phyloP scores from a whole-genome alignment of 1,140 invertebrate genomes.

The Delia radicum region DNA sequence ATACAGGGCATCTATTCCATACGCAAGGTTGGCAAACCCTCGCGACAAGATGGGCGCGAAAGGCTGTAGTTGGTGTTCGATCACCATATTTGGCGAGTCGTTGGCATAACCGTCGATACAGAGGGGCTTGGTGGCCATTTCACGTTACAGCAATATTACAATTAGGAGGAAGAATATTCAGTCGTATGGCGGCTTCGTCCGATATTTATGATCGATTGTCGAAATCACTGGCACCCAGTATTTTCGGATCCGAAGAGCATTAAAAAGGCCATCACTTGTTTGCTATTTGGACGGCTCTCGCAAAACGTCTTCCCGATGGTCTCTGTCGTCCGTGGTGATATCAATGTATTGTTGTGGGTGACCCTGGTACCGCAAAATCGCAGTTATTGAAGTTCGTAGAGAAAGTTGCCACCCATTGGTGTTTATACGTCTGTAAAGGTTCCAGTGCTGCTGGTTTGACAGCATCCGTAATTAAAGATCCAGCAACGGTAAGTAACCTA shows the following conservation, averaged over 20 bases:
- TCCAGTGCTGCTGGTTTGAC: slow-evolving; percentile 98
- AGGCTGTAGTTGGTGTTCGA: slow-evolving; percentile 88
- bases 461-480: slow-evolving; percentile 95
- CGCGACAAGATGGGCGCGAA: slow-evolving; percentile 68
- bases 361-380: slow-evolving; percentile 98
- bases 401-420: slow-evolving; percentile 90
- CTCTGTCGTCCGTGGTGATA: slow-evolving; percentile 93
- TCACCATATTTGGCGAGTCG: slow-evolving; percentile 91
- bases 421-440: slow-evolving; percentile 98
- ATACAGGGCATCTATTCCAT: slow-evolving; percentile 97
- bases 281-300: slow-evolving; percentile 93
- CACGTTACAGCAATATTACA: slow-evolving; percentile 61
- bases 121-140: slow-evolving; percentile 73
- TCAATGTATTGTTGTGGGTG: slow-evolving; percentile 95
- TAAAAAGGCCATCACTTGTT: slow-evolving; percentile 95
- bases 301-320: slow-evolving; percentile 92
- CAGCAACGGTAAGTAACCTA: slow-evolving; percentile 77
- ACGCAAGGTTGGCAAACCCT: slow-evolving; percentile 76
- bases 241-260: slow-evolving; percentile 93
- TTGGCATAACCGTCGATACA: slow-evolving; percentile 87
- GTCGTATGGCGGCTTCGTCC: slow-evolving; percentile 77
- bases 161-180: slow-evolving; percentile 87
- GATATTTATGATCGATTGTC: slow-evolving; percentile 90
- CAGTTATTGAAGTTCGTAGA: slow-evolving; percentile 98
- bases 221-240: slow-evolving; percentile 94